Evolutionary conservation across 2,113 vertebrate species (phyloP), one percentile per base, ranked within the genome.

Genomic region (Oryzias woworae): DNA sequence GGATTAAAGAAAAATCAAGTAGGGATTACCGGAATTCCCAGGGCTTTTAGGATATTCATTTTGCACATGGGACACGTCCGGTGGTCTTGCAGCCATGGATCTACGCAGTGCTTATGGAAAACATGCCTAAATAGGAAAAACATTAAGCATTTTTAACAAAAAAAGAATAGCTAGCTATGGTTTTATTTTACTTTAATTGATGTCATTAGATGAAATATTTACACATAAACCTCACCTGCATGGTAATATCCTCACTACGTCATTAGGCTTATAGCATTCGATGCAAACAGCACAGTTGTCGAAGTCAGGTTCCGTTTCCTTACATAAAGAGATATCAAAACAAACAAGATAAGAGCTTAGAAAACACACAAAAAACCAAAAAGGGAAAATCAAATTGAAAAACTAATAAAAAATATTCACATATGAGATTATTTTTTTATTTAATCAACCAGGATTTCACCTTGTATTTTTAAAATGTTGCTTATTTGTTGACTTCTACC

Each of bases 261-360:
- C 97, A 53, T 94, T 97, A 41, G 95, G 92, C 73, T 95, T 99
- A 85, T 99, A 99, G 53, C 95, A 95, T 91, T 99, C 97, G 26
- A 99, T 99, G 77, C 97, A 99, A 73, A 99, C 97, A 1, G 97
- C 97, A 64, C 97, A 99, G 92, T 96, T 98, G 90, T 99, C 97
- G 88, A 96, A 99, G 79, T 99, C 97, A 0, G 93, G 87, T 78
- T 99, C 97, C 0, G 93, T 98, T 90, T 99, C 97, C 97, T 99
- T 81, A 16, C 4, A 17, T 14, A 4, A 46, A 26, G 89, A 86
- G 22, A 86, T 64, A 89, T 47, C 36, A 86, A 6, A 53, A 36
- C 14, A 59, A 53, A 67, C 10, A 55, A 61, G 49, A 41, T 48
- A 7, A 61, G 14, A 18, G 41, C 4, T 49, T 15, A 18, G 49